Conservation (phyloP, 2,113 vertebrate genomes). For the Bos taurus region ARS-UCD2.0 NC_037347.1:31792501-31793000, state of each 20-base stretch:
- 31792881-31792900: background rate
- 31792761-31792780: background rate
- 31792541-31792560: background rate
- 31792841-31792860: background rate
- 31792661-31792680: background rate
- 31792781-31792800: background rate
- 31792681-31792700: background rate
- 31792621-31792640: background rate
- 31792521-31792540: background rate
- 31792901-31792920: background rate
- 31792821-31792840: background rate
- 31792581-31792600: background rate
- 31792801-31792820: background rate
- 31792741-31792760: background rate
- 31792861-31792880: background rate
- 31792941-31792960: background rate
- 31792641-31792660: background rate
- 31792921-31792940: background rate
- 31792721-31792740: background rate
- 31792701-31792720: background rate
- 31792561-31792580: background rate
- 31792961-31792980: background rate
- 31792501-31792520: background rate
- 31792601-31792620: background rate
- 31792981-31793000: background rate